phyloP scores from a whole-genome alignment of 2,797 vertebrate species.

The Rhinatrema bivittatum region DNA sequence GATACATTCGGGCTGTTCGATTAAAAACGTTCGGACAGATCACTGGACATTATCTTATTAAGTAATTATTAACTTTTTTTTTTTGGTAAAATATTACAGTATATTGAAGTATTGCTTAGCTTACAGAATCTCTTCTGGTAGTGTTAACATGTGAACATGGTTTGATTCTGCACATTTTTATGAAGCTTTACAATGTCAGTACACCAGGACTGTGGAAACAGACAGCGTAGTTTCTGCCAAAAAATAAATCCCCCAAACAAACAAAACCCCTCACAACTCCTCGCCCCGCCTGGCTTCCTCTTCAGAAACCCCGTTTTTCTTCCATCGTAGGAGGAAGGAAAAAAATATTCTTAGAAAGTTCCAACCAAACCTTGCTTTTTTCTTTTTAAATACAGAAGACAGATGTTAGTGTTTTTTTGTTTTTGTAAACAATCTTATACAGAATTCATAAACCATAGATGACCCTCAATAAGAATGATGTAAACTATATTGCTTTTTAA shows the following conservation, averaged over 20 bases:
- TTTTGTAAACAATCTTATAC: slow-evolving; percentile 71
- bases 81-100: slow-evolving; percentile 51
- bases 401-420: slow-evolving; percentile 63
- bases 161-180: slow-evolving; percentile 35
- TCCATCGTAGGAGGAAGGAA: slow-evolving; percentile 23
- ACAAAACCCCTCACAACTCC: slow-evolving; percentile 10
- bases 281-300: slow-evolving; percentile 4
- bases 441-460: slow-evolving; percentile 68
- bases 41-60: slow-evolving; percentile 33
- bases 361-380: slow-evolving; percentile 7
- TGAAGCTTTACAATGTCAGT: slow-evolving; percentile 46
- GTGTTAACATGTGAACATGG: slow-evolving; percentile 41
- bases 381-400: slow-evolving; percentile 42
- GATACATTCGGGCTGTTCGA: slow-evolving; percentile 43
- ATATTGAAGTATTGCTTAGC: slow-evolving; percentile 72
- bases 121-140: slow-evolving; percentile 48
- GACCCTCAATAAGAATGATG: slow-evolving; percentile 62
- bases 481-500: slow-evolving; percentile 74
- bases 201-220: slow-evolving; percentile 34
- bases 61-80: slow-evolving; percentile 16
- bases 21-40: slow-evolving; percentile 26
- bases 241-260: slow-evolving; percentile 26
- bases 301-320: slow-evolving; percentile 23
- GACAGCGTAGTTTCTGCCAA: slow-evolving; percentile 34
- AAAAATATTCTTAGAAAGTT: too few species aligned